Base-by-base conservation (phyloP, 2,888 invertebrate genomes). In the Polyploca ridens region DNA sequence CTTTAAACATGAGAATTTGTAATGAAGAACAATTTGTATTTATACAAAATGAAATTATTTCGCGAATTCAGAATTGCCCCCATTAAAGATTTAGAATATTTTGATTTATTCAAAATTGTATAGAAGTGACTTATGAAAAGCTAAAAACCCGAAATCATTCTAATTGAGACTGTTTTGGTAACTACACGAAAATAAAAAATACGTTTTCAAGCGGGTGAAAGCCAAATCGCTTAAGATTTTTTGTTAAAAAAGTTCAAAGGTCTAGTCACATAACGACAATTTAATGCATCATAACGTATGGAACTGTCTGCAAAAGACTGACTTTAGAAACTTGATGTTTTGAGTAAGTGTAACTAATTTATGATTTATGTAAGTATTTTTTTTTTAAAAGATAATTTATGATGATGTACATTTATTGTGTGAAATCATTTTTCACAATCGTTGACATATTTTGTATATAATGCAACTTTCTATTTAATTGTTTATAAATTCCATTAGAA, bases 241-340 rank as follows among this genome's bases (percentile, higher is more conserved):
- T 54, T 54, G 16, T 49, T n/a, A 49, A 49, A 49, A 16, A 5
- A 19, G 54, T 54, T 54, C 54, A 54, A 54, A 54, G 54, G 54
- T 54, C 19, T 54, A 7, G 54, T 46, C n/a, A 7, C 54, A 19
- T 54, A 54, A 54, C 54, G 54, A 54, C 54, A 54, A 3, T 54
- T 54, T 54, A 54, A 54, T 54, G 54, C 54, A 54, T 19, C 10
- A 1, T 54, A 54, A 54, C 10, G 54, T 54, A 54, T 54, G 0
- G 10, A 10, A 3, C 8, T 54, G 54, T 16, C 54, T 8, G 11
- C 10, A 19, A 54, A 19, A 54, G 19, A 10, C 10, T n/a, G 19
- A 54, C 19, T 19, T n/a, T 49, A 16, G 14, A 49, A 49, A 49
- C 16, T 13, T 54, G 16, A 54, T 54, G 54, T 54, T 54, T 54